Evolutionary conservation across 2,888 invertebrate genomes (phyloP), one percentile per base, ranked within the genome.

Genomic region (Hypercompe scribonia): DNA sequence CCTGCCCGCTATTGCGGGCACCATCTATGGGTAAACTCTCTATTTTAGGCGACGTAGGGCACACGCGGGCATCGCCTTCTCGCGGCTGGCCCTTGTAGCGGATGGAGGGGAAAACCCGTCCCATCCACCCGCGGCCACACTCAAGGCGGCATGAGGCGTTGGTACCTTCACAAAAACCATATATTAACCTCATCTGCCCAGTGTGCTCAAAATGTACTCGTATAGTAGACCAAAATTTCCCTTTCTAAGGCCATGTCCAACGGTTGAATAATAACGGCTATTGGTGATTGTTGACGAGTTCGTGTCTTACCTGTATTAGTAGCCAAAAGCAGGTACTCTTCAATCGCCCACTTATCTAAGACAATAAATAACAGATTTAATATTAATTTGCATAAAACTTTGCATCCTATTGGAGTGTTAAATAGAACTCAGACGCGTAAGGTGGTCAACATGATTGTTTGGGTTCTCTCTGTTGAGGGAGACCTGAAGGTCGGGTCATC

Each of bases 391-490:
- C 8, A 18, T 61, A 7, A 18, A 61, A 18, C 31, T 31, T 61
- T 31, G 2, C 31, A 31, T 7, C 10, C 10, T n/a, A 11, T 10
- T n/a, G 3, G 50, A 3, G 11, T n/a, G 10, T n/a, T n/a, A n/a
- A n/a, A n/a, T n/a, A n/a, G n/a, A n/a, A n/a, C n/a, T 92, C 92
- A 92, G 92, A 92, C 91, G 84, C 73, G 84, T 85, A 76, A 74
- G 78, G 80, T 89, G 86, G 90, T 92, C 92, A 92, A 92, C 92
- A 92, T 91, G 91, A 87, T 92, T 78, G 21, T 79, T 70, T 92
- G 92, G 94, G 94, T 94, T 94, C 94, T 24, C 94, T 94, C 94
- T 94, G 94, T 82, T 88, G 94, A 94, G 94, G 94, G 94, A 94
- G 94, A 94, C 94, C 94, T 94, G 94, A 94, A 89, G 93, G 93